A percentile compares a stretch with the other conserved stretches of the same genome.
Evolutionary conservation across 1,140 invertebrate species (phyloP).

Genomic region (Drosophila erecta): DNA sequence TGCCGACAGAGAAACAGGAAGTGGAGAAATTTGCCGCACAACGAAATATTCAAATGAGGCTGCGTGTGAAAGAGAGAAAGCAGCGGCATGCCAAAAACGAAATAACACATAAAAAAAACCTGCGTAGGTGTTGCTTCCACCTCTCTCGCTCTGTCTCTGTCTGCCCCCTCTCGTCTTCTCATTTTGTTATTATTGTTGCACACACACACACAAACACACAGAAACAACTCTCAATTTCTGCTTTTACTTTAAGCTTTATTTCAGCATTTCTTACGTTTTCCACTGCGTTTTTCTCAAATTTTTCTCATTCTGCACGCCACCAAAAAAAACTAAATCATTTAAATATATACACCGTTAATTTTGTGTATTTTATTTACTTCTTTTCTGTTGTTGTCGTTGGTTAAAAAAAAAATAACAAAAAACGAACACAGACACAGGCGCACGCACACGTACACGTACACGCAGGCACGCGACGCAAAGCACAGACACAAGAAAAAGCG

Average conservation of each 20-base stretch:
- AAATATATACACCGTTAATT: slow-evolving; percentile 6
- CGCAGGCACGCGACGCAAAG: slow-evolving; percentile 6
- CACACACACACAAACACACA: slow-evolving; percentile 23
- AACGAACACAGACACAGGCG: slow-evolving; percentile 1
- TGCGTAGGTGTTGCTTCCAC: slow-evolving; percentile 66
- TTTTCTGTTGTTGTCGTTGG: neutral
- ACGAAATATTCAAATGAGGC: slow-evolving; percentile 24
- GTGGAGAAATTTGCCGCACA: slow-evolving; percentile 53
- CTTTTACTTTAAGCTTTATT: slow-evolving; percentile 74
- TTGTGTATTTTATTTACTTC: neutral
- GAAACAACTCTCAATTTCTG: slow-evolving; percentile 77
- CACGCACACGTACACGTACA: slow-evolving; percentile 1
- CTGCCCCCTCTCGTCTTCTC: neutral
- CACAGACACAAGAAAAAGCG: slow-evolving; percentile 1
- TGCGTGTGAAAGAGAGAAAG: slow-evolving; percentile 51
- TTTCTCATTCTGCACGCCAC: slow-evolving; percentile 9
- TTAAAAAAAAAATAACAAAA: slow-evolving; percentile 15
- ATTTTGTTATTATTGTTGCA: slow-evolving; percentile 30
- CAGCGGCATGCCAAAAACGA: slow-evolving; percentile 62
- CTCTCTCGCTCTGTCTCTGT: neutral
- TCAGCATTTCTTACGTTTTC: slow-evolving; percentile 53
- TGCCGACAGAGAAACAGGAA: slow-evolving; percentile 26
- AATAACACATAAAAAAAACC: slow-evolving; percentile 28
- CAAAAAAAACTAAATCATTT: slow-evolving; percentile 13
- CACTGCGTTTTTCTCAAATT: slow-evolving; percentile 14